These are phyloP conservation scores for Anhinga anhinga DNA, from an alignment of 2,113 vertebrate species.

Conservation along the genomic window DNA sequence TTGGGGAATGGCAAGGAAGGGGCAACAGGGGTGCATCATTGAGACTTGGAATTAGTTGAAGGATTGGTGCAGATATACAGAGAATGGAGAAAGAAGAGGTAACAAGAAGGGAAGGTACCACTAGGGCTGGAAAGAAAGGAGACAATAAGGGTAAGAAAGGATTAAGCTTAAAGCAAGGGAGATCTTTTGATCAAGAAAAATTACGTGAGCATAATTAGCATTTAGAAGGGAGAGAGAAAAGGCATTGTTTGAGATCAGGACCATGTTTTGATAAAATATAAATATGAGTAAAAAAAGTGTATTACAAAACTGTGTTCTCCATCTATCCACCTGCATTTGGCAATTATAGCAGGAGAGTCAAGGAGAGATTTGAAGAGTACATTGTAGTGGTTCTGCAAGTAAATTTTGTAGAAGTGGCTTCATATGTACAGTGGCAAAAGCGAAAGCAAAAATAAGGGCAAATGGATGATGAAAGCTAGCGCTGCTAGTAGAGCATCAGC, in stretches of 20 bases:
- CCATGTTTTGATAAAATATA: background rate
- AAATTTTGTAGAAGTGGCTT: background rate
- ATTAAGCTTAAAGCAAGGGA: background rate
- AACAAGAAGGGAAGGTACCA: background rate
- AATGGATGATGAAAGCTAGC: background rate
- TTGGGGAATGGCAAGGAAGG: background rate
- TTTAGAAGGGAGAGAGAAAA: background rate
- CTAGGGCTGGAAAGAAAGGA: background rate
- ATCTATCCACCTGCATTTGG: background rate
- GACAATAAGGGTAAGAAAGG: background rate
- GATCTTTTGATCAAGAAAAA: background rate
- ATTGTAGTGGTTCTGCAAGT: background rate
- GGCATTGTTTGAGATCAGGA: background rate
- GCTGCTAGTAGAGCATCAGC: background rate
- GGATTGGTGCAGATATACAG: background rate
- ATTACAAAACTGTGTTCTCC: background rate
- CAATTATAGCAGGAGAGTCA: background rate
- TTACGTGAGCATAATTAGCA: background rate
- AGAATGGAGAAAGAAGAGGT: background rate
- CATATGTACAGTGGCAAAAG: fast-evolving
- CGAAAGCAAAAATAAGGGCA: background rate
- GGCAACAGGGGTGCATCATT: background rate
- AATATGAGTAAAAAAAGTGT: background rate
- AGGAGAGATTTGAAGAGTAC: background rate
- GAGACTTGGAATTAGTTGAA: background rate